Evolutionary conservation across 2,888 invertebrate species (phyloP).

Genomic region (Troides oblongomaculatus): DNA sequence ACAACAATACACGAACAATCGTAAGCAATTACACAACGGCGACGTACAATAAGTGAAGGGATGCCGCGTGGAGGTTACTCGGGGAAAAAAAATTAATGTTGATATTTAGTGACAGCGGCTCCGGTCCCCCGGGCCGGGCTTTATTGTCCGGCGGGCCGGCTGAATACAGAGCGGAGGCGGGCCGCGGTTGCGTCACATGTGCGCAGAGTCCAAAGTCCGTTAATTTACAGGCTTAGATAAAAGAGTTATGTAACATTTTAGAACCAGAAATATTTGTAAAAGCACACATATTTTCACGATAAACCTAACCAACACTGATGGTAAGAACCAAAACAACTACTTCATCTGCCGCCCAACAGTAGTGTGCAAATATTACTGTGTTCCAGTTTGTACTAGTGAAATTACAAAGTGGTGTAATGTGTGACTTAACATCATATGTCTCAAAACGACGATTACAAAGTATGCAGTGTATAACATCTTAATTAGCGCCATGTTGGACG

Average conservation of each 20-base stretch:
- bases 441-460: too few species aligned
- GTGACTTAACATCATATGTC: too few species aligned
- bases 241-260: background rate
- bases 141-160: constrained; percentile 48
- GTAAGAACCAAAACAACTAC: too few species aligned
- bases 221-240: background rate
- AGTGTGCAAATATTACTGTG: too few species aligned
- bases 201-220: constrained; percentile 11
- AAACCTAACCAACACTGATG: too few species aligned
- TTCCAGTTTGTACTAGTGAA: too few species aligned
- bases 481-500: too few species aligned
- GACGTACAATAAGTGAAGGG: constrained; percentile 26
- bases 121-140: constrained; percentile 45
- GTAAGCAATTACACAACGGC: constrained; percentile 35
- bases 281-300: too few species aligned
- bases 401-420: too few species aligned
- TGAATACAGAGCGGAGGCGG: constrained; percentile 53
- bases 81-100: constrained; percentile 51
- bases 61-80: constrained; percentile 23
- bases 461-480: too few species aligned
- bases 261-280: background rate
- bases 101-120: constrained; percentile 59
- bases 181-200: constrained; percentile 30
- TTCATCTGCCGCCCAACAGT: too few species aligned
- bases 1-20: constrained; percentile 29